Conservation (phyloP, 2,797 vertebrate genomes). For the Graptemys geographica region DNA sequence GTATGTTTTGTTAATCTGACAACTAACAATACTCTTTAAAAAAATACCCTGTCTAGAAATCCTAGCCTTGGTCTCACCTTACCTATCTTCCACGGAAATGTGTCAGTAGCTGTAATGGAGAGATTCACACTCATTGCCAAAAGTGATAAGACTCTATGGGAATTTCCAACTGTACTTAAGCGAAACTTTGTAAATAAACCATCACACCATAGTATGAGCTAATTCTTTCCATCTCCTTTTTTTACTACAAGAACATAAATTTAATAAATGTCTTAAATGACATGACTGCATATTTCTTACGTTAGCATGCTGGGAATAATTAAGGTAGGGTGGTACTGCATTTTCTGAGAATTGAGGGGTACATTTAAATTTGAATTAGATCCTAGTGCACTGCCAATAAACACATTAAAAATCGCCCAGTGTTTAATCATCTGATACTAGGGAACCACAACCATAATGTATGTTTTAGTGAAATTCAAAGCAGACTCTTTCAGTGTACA, state of each 20-base stretch:
- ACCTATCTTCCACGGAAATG: fast-evolving
- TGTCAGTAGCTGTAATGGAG: neutral
- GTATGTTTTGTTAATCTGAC: neutral
- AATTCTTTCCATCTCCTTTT: neutral
- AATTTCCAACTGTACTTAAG: neutral
- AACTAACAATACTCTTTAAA: fast-evolving
- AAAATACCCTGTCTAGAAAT: neutral
- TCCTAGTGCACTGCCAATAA: neutral
- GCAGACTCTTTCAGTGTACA: neutral
- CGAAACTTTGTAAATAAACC: neutral
- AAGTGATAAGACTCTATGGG: fast-evolving
- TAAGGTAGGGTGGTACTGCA: neutral
- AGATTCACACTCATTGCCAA: neutral
- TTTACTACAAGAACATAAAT: neutral
- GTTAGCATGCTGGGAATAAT: neutral
- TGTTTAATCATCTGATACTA: neutral
- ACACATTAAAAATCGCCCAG: neutral
- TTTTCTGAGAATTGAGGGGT: neutral
- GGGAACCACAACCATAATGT: fast-evolving
- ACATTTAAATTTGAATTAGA: neutral
- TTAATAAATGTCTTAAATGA: neutral
- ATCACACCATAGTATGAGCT: neutral
- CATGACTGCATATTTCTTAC: neutral
- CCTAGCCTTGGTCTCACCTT: neutral
- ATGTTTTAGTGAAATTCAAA: neutral